Evolutionary conservation across 2,113 vertebrate species (phyloP).

Genomic region (Dinomys branickii): DNA sequence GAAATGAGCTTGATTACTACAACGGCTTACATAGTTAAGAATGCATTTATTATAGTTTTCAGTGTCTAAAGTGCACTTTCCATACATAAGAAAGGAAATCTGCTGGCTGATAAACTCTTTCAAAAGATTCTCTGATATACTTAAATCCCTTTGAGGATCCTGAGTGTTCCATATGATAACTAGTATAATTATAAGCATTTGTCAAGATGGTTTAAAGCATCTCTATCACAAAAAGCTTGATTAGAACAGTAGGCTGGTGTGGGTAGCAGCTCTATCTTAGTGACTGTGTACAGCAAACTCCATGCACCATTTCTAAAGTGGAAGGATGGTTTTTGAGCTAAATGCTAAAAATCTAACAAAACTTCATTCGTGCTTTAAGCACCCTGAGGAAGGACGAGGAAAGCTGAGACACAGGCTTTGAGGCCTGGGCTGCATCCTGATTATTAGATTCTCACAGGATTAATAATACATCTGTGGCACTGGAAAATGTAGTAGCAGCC

Average conservation of each 20-base stretch:
- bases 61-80: conserved; percentile 70
- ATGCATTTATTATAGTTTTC: conserved; percentile 61
- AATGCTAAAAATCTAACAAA: conserved; percentile 60
- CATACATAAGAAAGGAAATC: conserved; percentile 71
- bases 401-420: neutral
- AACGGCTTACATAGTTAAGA: conserved; percentile 56
- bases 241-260: conserved; percentile 57
- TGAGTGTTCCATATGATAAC: conserved; percentile 59
- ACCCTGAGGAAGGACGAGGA: neutral
- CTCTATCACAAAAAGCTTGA: conserved; percentile 73
- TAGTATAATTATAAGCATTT: conserved; percentile 73
- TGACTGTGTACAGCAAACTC: neutral
- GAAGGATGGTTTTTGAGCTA: conserved; percentile 54
- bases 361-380: neutral
- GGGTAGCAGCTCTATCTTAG: neutral
- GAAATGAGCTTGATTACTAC: conserved; percentile 81
- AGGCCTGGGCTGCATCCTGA: neutral
- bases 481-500: neutral
- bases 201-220: conserved; percentile 75
- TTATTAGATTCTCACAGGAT: neutral
- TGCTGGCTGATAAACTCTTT: conserved; percentile 67
- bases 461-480: neutral
- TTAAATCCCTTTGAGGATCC: conserved; percentile 60
- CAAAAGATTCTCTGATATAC: conserved; percentile 26
- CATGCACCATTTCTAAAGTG: neutral